Evolutionary conservation across 2,888 invertebrate genomes (phyloP).

Genomic region (Siphlonurus alternatus): DNA sequence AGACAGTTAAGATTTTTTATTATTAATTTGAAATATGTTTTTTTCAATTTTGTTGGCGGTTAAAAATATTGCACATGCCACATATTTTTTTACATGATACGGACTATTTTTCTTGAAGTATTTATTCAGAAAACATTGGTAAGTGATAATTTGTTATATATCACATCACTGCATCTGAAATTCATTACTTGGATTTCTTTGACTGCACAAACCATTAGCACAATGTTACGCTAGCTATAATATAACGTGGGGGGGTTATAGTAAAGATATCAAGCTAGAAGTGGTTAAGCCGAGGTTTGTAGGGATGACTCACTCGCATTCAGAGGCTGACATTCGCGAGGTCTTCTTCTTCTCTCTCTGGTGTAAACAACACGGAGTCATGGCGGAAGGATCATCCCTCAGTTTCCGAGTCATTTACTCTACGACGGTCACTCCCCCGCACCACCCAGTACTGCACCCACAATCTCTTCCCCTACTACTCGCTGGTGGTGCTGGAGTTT

Average conservation of each 20-base stretch:
- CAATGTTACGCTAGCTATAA: neutral
- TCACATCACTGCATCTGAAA: neutral
- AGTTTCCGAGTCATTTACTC: neutral
- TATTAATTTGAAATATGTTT: no score
- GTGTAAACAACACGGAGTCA: neutral
- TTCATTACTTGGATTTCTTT: neutral
- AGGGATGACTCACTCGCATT: neutral
- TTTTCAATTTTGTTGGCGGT: no score
- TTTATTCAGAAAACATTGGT: neutral
- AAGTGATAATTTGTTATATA: neutral
- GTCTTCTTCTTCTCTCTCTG: neutral
- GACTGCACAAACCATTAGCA: neutral
- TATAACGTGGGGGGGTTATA: no score
- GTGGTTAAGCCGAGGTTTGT: neutral
- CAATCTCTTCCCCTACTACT: no score
- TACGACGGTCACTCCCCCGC: neutral
- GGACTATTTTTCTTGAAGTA: neutral
- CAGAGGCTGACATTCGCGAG: neutral
- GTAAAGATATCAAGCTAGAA: no score
- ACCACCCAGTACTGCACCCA: neutral
- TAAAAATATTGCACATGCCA: no score
- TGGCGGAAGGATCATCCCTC: neutral
- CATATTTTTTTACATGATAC: no score
- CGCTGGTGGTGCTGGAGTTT: no score
- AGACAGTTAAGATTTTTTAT: no score